These are phyloP conservation scores for Synanthedon andrenaeformis DNA, from an alignment of 2,888 invertebrate genomes.

Conservation along the genomic window DNA sequence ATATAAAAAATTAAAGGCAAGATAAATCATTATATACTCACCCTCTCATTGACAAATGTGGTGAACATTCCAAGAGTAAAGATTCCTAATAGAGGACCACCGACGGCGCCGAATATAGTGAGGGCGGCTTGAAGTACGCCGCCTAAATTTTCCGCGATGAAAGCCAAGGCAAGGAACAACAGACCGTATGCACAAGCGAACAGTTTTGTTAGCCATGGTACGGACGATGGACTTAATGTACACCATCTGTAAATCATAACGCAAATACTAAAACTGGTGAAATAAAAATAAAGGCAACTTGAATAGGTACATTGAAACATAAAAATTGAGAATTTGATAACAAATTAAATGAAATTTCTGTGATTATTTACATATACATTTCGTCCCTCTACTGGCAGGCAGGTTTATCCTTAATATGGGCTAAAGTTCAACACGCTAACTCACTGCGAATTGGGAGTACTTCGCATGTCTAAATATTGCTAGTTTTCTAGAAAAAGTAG, in stretches of 20 bases:
- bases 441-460: no score
- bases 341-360: no score
- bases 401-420: no score
- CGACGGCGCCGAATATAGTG: slow-evolving; percentile 88
- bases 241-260: slow-evolving; percentile 34
- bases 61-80: slow-evolving; percentile 90
- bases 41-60: slow-evolving; percentile 77
- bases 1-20: no score
- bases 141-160: slow-evolving; percentile 83
- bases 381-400: no score
- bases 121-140: slow-evolving; percentile 89
- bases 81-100: slow-evolving; percentile 87
- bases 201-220: slow-evolving; percentile 73
- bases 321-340: no score
- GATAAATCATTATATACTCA: slow-evolving; percentile 30
- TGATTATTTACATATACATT: no score
- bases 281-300: not conserved
- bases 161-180: slow-evolving; percentile 83
- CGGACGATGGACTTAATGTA: slow-evolving; percentile 30
- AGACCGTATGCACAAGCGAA: slow-evolving; percentile 80
- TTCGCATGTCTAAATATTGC: no score
- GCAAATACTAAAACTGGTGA: not conserved
- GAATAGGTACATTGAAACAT: no score
- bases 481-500: no score
- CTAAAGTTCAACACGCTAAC: no score